Evolutionary conservation across 2,797 vertebrate genomes (phyloP), one percentile per base, ranked within the genome.

Genomic region (Emydoidea blandingii): DNA sequence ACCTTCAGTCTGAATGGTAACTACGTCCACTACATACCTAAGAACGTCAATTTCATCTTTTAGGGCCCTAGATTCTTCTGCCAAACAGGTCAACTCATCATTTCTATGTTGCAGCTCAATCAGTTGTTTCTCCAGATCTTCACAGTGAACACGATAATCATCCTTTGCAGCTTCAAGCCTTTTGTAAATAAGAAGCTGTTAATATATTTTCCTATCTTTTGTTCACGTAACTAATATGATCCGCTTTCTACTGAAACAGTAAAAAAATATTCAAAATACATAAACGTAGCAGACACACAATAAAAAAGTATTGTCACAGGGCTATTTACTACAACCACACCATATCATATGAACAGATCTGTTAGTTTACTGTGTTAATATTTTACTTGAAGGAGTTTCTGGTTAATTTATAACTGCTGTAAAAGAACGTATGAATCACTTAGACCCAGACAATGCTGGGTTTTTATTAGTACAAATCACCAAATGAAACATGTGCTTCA

Each of bases 91-190:
- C 72, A 99, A 98, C 90, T 99, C 99, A 79, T 99, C 99, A 27
- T 99, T 99, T 50, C 99, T 98, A 59, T 99, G 99, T 80, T 99
- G 99, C 93, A 99, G 98, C 95, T 99, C 99, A 85, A 99, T 98
- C 91, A 99, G 95, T 90, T 99, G 99, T 96, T 99, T 99, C 98
- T 99, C 99, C 94, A 99, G 96, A 92, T 99, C 99, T 97, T 99
- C 99, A 97, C 99, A 99, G 97, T 99, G 99, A 98, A 99, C 99
- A 87, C 99, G 98, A 97, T 99, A 99, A 97, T 99, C 99, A 96
- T 99, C 99, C 97, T 99, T 99, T 81, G 99, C 99, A 76, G 99
- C 99, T 98, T 99, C 99, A 97, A 99, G 98, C 96, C 99, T 99
- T 96, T 41, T 44, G 92, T 91, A 91, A 92, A 1, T 50, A 92